A percentile compares a stretch with the other conserved stretches of the same genome.
Evolutionary conservation across 2,113 vertebrate species (phyloP).

Genomic region (Sorex fumeus): DNA sequence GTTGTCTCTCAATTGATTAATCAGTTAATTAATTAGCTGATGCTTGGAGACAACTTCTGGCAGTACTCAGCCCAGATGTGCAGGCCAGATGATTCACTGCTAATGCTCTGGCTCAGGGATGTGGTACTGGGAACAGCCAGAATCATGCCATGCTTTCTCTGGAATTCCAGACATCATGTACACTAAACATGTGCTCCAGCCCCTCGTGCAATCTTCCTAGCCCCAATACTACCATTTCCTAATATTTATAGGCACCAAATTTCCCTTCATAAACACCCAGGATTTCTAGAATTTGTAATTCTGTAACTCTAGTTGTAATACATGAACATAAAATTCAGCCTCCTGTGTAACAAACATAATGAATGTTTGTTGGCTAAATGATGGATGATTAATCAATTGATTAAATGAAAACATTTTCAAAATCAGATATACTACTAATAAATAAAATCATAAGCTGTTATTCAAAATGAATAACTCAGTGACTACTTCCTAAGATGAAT

Average conservation of each 20-base stretch:
- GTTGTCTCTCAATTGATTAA: too few species aligned
- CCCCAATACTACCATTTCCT: neutral
- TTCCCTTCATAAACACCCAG: neutral
- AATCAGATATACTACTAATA: conserved; percentile 62
- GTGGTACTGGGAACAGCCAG: too few species aligned
- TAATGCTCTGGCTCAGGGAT: too few species aligned
- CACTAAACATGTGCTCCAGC: too few species aligned
- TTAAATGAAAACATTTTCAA: conserved; percentile 68
- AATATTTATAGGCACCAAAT: neutral
- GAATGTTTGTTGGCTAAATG: conserved; percentile 56
- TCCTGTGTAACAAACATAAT: conserved; percentile 44
- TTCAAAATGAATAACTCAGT: conserved; percentile 70
- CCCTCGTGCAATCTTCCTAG: too few species aligned
- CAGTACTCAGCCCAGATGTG: too few species aligned
- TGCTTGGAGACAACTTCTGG: too few species aligned
- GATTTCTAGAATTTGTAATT: conserved; percentile 31
- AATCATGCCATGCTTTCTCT: too few species aligned
- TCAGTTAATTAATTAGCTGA: too few species aligned
- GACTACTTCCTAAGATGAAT: conserved; percentile 59
- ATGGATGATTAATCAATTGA: conserved; percentile 48
- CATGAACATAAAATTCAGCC: conserved; percentile 10
- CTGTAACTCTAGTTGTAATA: neutral
- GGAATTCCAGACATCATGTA: too few species aligned
- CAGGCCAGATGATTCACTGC: too few species aligned
- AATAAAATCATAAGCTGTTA: conserved; percentile 68